phyloP scores from a whole-genome alignment of 1,140 invertebrate genomes.

The Artemia franciscana region DNA sequence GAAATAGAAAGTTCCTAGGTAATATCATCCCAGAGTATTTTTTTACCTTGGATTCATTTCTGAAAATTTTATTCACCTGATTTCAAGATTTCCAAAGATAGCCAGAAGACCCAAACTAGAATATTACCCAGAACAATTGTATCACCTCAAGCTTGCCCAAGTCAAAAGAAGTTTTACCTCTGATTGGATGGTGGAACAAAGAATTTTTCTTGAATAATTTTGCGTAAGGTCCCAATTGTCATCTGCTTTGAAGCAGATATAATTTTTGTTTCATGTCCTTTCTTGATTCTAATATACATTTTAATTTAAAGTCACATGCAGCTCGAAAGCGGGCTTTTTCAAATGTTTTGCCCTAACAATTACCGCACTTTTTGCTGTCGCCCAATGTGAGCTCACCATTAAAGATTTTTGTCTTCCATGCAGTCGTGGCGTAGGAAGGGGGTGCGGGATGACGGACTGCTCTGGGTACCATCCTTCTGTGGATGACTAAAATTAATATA shows the following conservation, averaged over 20 bases:
- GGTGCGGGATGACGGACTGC: no score
- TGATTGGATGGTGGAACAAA: neutral
- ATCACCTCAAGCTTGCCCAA: no score
- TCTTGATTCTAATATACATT: neutral
- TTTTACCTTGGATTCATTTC: neutral
- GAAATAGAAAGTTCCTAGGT: neutral
- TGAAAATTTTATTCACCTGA: neutral
- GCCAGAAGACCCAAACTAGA: neutral
- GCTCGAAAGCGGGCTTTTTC: no score
- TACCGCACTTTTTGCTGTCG: no score
- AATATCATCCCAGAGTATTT: neutral
- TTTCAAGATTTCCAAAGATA: neutral
- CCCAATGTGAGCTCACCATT: no score
- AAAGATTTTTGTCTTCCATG: no score
- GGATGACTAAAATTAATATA: no score
- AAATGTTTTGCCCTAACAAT: no score
- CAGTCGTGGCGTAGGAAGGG: no score
- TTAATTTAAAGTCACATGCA: no score
- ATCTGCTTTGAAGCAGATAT: neutral
- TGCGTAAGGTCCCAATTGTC: neutral
- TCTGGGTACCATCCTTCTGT: no score
- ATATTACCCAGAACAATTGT: neutral
- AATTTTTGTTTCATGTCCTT: neutral
- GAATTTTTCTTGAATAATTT: neutral
- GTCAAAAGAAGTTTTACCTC: no score